Base-by-base conservation (phyloP, 2,797 vertebrate genomes). In the Anolis apletophallus region DNA sequence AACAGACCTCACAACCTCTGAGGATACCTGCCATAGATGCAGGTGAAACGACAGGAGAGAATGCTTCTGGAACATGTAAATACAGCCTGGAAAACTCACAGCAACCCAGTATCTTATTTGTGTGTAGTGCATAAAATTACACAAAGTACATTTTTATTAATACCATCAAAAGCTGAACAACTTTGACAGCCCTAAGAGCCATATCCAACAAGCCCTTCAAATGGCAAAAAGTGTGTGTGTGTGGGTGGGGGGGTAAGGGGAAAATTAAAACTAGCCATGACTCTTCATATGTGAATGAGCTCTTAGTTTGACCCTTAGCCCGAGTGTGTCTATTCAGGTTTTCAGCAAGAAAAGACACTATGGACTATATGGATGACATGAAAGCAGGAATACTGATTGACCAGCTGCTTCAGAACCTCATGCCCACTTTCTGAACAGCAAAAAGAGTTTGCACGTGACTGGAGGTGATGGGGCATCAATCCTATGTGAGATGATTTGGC, bases 351-450 rank as follows among this genome's bases (percentile, higher is more conserved):
- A 40, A 1, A 73, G 54, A 17, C 13, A 0, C 46, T 86, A 32
- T 29, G 88, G 72, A 80, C 61, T 85, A 26, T n/a, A 23, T 32
- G 29, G 61, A 14, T 55, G 72, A 16, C 34, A n/a, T 34, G 52
- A 89, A 84, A 46, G 86, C n/a, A 75, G 88, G 71, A 71, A 76
- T 55, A 1, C 16, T 76, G 54, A 10, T 74, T 46, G 12, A 68
- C 75, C 59, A 87, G 13, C 34, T 81, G 85, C 14, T 92, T 93
- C 86, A 91, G 93, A 93, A 82, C 29, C 87, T 88, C 40, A 29
- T 76, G 81, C 17, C 36, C 69, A 4, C n/a, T 69, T 76, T 80
- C 83, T 57, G 86, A 68, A 87, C 75, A 80, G 59, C 69, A 80
- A 73, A 32, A 34, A 85, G 87, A 68, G 46, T 34, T 69, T 79